Evolutionary conservation across 2,113 vertebrate species (phyloP).

Genomic region (Philantomba maxwellii): DNA sequence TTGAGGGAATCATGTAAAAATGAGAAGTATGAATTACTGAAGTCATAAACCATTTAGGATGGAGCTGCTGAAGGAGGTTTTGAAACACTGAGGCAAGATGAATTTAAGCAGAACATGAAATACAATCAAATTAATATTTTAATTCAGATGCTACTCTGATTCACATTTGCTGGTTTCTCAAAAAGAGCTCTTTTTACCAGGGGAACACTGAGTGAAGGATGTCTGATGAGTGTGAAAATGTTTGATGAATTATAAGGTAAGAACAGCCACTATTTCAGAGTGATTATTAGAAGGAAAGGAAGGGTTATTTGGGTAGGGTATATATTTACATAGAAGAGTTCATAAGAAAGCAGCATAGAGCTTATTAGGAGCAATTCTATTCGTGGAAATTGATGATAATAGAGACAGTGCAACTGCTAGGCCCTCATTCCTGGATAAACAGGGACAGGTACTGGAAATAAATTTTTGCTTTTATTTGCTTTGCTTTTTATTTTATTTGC

Average conservation of each 20-base stretch:
- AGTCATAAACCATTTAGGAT: constrained; percentile 67
- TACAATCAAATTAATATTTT: constrained; percentile 69
- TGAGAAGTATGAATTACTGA: constrained; percentile 66
- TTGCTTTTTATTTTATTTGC: neutral
- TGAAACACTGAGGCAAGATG: constrained; percentile 48
- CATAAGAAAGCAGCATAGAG: neutral
- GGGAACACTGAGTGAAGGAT: constrained; percentile 51
- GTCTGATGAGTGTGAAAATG: constrained; percentile 65
- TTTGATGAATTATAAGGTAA: constrained; percentile 39
- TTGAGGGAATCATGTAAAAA: constrained; percentile 62
- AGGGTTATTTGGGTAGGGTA: neutral
- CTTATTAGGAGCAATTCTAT: neutral
- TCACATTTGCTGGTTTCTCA: constrained; percentile 52
- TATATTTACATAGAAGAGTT: neutral
- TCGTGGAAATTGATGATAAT: neutral
- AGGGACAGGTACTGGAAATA: neutral
- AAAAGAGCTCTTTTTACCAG: constrained; percentile 44
- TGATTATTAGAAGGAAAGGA: neutral
- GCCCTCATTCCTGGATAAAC: neutral
- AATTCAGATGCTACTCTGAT: constrained; percentile 59
- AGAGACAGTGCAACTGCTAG: neutral
- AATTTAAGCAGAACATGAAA: constrained; percentile 61
- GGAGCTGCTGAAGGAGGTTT: constrained; percentile 59
- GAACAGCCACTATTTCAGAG: neutral
- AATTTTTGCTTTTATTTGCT: neutral